phyloP scores from a whole-genome alignment of 2,797 vertebrate species.

The Chromobotia macracanthus region DNA sequence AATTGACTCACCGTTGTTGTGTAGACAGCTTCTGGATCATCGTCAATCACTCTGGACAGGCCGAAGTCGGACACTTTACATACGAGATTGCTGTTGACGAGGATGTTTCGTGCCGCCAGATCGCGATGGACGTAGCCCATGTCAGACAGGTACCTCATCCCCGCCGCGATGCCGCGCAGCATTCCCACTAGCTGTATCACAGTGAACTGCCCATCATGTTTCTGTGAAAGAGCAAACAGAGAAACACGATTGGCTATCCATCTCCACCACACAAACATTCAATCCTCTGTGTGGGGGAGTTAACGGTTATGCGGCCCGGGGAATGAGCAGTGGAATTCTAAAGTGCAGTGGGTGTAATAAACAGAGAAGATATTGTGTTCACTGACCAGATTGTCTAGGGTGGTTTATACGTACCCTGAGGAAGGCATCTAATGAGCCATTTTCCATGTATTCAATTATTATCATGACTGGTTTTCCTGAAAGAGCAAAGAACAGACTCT shows the following conservation, averaged over 20 bases:
- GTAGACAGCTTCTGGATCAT: slow-evolving; percentile 97
- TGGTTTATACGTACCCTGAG: slow-evolving; percentile 88
- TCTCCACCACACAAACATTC: slow-evolving; percentile 53
- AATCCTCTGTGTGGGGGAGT: slow-evolving; percentile 7
- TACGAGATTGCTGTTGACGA: slow-evolving; percentile 99
- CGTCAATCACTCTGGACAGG: slow-evolving; percentile 96
- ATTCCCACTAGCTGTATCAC: slow-evolving; percentile 98
- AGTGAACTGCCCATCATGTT: slow-evolving; percentile 97
- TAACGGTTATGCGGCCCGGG: slow-evolving; percentile 62
- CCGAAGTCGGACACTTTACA: slow-evolving; percentile 99
- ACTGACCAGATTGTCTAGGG: slow-evolving; percentile 46
- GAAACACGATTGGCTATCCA: slow-evolving; percentile 59
- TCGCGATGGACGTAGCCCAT: slow-evolving; percentile 99
- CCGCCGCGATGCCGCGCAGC: slow-evolving; percentile 95
- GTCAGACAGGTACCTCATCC: slow-evolving; percentile 97
- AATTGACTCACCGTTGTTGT: slow-evolving; percentile 92
- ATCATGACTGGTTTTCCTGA: slow-evolving; percentile 99
- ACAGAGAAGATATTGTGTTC: slow-evolving; percentile 56
- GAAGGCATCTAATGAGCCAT: slow-evolving; percentile 96
- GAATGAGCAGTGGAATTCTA: slow-evolving; percentile 50
- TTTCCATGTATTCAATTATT: slow-evolving; percentile 99
- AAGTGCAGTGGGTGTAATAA: slow-evolving; percentile 55
- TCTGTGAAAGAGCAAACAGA: slow-evolving; percentile 74
- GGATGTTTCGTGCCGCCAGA: slow-evolving; percentile 95
- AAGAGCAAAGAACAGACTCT: slow-evolving; percentile 62